These are phyloP conservation scores for Thaumetopoea pityocampa DNA, from an alignment of 1,140 invertebrate species.

Conservation along the genomic window DNA sequence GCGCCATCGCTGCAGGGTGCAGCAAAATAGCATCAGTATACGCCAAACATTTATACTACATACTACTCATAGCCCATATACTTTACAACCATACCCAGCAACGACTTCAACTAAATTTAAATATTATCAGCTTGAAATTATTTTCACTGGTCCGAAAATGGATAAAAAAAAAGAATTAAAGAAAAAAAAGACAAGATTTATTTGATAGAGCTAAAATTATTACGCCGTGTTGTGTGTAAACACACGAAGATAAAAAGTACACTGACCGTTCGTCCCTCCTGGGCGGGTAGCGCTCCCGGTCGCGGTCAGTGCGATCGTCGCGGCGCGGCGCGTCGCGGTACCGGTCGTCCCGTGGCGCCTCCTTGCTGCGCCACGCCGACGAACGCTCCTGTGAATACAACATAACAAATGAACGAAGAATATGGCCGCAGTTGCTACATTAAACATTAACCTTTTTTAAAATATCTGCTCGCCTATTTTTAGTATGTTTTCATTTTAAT, in stretches of 20 bases:
- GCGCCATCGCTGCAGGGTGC: not conserved
- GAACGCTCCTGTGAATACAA: slow-evolving; percentile 45
- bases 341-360: slow-evolving; percentile 40
- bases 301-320: slow-evolving; percentile 22
- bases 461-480: no score
- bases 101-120: no score
- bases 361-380: slow-evolving; percentile 51
- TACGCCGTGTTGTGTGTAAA: not conserved
- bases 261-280: slow-evolving; percentile 39
- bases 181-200: not conserved
- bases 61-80: no score
- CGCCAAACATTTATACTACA: no score
- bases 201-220: not conserved
- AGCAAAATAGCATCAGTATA: no score
- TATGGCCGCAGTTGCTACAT: not conserved
- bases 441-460: not conserved
- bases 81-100: no score
- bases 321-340: slow-evolving; percentile 21
- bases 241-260: not conserved
- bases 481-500: not conserved
- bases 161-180: no score
- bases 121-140: no score
- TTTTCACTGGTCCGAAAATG: no score
- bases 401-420: not conserved
- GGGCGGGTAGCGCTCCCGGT: slow-evolving; percentile 28